These are phyloP conservation scores for Hystrix brachyura DNA, from an alignment of 2,113 vertebrate genomes.

Conservation along the genomic window DNA sequence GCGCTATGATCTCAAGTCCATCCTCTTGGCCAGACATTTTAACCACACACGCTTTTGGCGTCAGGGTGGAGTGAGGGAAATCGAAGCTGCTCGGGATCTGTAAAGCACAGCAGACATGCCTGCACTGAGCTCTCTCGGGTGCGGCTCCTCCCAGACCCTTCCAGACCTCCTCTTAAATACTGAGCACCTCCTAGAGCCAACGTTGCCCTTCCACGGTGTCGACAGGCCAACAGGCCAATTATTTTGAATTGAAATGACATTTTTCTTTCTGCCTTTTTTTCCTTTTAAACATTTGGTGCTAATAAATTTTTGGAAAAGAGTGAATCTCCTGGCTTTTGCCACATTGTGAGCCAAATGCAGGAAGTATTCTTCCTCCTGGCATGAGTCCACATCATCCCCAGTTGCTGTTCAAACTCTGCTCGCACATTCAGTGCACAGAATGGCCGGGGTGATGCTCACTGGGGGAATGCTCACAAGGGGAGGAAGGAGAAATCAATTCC, in stretches of 20 bases:
- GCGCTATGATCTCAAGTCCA: neutral
- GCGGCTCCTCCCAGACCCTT: neutral
- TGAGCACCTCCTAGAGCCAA: neutral
- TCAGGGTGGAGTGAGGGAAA: neutral
- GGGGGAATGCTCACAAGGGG: fast-evolving
- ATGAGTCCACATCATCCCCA: neutral
- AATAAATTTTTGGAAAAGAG: conserved; percentile 15
- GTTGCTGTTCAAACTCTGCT: neutral
- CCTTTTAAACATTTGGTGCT: conserved; percentile 33
- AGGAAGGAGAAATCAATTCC: neutral
- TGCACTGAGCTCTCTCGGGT: no score
- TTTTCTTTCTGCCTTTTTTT: neutral
- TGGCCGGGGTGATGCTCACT: neutral
- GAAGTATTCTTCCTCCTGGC: neutral
- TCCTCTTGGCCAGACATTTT: neutral
- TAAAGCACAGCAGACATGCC: neutral
- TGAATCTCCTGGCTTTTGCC: neutral
- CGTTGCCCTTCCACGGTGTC: neutral
- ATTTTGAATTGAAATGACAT: neutral
- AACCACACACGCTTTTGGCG: neutral
- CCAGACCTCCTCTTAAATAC: neutral
- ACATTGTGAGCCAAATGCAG: neutral
- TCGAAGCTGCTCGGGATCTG: neutral
- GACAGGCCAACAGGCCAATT: neutral
- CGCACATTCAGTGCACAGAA: neutral